Evolutionary conservation across 2,113 vertebrate species (phyloP).

Genomic region (Abramis brama): DNA sequence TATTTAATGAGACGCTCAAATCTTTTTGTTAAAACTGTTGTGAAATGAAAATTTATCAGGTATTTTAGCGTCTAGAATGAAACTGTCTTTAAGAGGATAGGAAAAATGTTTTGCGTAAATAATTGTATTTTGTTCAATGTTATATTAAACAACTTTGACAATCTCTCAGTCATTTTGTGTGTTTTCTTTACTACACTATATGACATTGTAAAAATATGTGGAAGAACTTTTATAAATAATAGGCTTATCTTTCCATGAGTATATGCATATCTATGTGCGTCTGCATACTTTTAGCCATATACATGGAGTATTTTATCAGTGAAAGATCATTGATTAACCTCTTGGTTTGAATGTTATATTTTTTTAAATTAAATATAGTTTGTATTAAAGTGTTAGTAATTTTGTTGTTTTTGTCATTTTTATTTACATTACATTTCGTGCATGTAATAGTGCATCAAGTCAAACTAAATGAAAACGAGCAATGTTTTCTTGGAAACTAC

Average conservation of each 20-base stretch:
- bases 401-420: too few species aligned
- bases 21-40: neutral
- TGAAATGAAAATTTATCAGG: neutral
- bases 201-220: neutral
- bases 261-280: neutral
- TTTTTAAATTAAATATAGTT: too few species aligned
- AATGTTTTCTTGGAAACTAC: too few species aligned
- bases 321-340: neutral
- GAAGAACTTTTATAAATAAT: neutral
- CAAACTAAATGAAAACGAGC: too few species aligned
- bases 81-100: neutral
- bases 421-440: too few species aligned
- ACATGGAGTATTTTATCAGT: neutral
- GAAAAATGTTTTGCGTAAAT: neutral
- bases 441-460: too few species aligned
- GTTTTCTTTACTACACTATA: neutral
- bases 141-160: neutral
- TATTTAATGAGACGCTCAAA: neutral
- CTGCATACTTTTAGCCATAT: neutral
- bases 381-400: too few species aligned
- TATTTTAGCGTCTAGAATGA: neutral
- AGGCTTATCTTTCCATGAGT: neutral
- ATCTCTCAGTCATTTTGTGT: neutral
- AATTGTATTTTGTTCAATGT: neutral
- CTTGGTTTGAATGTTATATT: too few species aligned